Evolutionary conservation across 2,113 vertebrate genomes (phyloP).

Genomic region (Myotis yumanensis): DNA sequence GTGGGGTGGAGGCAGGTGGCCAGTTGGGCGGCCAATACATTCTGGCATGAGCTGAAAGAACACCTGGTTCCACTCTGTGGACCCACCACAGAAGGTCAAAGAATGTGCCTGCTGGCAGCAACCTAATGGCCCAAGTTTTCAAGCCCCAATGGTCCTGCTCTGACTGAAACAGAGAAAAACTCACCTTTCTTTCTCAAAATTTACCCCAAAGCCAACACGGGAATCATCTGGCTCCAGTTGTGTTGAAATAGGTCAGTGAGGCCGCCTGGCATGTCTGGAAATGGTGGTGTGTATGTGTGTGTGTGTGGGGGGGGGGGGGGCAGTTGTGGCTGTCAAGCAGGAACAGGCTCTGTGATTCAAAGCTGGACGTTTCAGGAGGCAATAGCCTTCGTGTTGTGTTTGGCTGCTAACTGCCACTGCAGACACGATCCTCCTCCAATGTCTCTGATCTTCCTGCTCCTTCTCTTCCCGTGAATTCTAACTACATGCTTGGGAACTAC

Average conservation of each 20-base stretch:
- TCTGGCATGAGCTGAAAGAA: constrained; percentile 77
- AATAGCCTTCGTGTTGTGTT: background rate
- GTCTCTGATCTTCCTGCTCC: background rate
- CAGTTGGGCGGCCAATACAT: constrained; percentile 57
- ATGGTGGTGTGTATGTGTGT: background rate
- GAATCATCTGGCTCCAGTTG: background rate
- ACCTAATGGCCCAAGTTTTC: constrained; percentile 39
- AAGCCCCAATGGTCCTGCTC: constrained; percentile 1
- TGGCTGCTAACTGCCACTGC: background rate
- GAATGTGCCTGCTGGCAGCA: constrained; percentile 60
- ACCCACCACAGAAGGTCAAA: constrained; percentile 77
- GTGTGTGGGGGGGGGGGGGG: too few relatives aligned
- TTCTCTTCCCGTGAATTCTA: background rate
- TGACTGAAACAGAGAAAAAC: constrained; percentile 43
- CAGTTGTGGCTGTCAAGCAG: background rate
- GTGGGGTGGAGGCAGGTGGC: constrained; percentile 61
- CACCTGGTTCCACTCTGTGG: constrained; percentile 71
- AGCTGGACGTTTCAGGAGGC: background rate
- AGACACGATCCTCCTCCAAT: background rate
- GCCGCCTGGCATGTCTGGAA: background rate
- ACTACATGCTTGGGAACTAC: constrained; percentile 14
- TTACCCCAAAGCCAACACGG: background rate
- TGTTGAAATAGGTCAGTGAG: constrained; percentile 27
- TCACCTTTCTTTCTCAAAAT: constrained; percentile 20
- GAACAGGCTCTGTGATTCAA: background rate